Base-by-base conservation (phyloP, 2,888 invertebrate genomes). In the Torymus texanus region DNA sequence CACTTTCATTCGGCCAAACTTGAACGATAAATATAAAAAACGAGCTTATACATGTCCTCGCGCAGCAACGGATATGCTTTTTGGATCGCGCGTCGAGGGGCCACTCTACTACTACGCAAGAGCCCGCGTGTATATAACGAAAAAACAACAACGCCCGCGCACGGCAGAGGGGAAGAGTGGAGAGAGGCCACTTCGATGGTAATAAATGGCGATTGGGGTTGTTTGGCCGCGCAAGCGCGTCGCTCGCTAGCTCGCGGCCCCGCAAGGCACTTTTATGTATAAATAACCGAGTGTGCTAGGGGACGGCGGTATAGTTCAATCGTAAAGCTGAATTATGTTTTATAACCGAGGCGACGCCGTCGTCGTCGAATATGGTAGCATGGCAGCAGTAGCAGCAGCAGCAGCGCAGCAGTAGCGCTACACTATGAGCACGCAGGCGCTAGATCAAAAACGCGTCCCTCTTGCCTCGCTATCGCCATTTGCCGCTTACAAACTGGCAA, bases 281-380 rank as follows among this genome's bases (percentile, higher is more conserved):
- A 70, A 62, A 76, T 76, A 76, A 68, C 70, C 16, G 13, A 5
- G 50, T 4, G 21, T 16, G 70, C 50, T 11, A 14, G 14, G 21
- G 55, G 13, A 67, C 50, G 14, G 24, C 51, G 51, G 18, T 5
- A 18, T 14, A 58, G 55, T 59, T 18, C 67, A 74, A 75, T 79
- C 75, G 75, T 79, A 79, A 79, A 79, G 71, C 24, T 75, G 71
- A 79, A 75, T 75, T 79, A 79, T 79, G 66, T 75, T 79, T 79
- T 71, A 79, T 67, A 59, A 75, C 74, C 51, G 56, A 24, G 58
- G 0, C 74, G 61, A 41, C 8, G 41, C 8, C 41, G 41, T 41
- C 41, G 8, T 41, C 41, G 8, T 41, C 41, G 41, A 8, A 41
- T 41, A 41, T 8, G 41, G 41, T 41, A 41, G 41, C 41, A 8